Evolutionary conservation across 2,113 vertebrate genomes (phyloP).

Genomic region (Dicrurus megarhynchus): DNA sequence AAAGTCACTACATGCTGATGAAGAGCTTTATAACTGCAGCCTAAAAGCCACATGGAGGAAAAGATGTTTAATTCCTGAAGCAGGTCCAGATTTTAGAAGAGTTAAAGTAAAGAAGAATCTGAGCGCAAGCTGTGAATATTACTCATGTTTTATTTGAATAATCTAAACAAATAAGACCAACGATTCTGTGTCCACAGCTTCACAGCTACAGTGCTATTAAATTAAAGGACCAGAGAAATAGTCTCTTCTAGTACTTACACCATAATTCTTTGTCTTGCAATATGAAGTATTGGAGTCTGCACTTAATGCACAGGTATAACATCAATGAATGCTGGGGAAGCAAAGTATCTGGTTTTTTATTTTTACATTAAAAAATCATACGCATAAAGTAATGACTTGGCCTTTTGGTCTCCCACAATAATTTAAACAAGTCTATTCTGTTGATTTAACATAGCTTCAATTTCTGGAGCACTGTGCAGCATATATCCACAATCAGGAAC

Average conservation of each 20-base stretch:
- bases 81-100: background rate
- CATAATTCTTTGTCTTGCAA: background rate
- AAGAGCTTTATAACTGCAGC: background rate
- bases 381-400: conserved; percentile 16
- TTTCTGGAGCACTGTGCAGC: background rate
- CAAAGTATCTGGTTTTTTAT: background rate
- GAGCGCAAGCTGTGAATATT: background rate
- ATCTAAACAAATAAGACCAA: conserved; percentile 16
- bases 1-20: conserved; percentile 35
- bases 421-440: background rate
- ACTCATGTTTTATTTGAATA: background rate
- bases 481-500: background rate
- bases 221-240: background rate
- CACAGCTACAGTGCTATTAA: background rate
- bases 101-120: background rate
- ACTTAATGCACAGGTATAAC: conserved; percentile 11
- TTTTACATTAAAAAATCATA: conserved; percentile 46
- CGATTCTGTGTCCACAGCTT: background rate
- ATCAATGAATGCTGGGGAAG: background rate
- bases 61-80: conserved; percentile 14
- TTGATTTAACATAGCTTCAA: background rate
- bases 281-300: background rate
- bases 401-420: conserved; percentile 23
- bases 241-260: background rate
- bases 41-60: background rate